phyloP scores from a whole-genome alignment of 2,113 vertebrate species.

The Fulmarus glacialis region DNA sequence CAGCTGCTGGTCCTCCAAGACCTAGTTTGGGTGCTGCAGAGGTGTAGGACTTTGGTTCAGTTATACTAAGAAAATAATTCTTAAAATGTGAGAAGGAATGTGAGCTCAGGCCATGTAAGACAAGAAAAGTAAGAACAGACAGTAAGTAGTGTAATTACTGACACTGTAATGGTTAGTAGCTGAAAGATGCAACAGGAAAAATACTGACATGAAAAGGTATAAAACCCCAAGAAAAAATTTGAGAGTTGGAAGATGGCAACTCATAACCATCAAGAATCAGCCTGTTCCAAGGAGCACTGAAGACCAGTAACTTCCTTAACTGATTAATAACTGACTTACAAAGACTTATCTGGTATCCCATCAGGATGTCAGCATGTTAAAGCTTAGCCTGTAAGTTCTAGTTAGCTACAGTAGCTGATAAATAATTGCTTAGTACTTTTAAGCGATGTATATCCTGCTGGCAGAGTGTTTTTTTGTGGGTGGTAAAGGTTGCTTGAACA shows the following conservation, averaged over 20 bases:
- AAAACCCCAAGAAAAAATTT: neutral
- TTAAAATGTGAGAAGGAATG: neutral
- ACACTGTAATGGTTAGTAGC: neutral
- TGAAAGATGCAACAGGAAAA: neutral
- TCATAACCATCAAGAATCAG: neutral
- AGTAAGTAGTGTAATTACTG: neutral
- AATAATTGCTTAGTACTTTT: neutral
- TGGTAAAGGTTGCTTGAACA: neutral
- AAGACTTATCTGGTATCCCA: neutral
- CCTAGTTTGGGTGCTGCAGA: neutral
- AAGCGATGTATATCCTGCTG: neutral
- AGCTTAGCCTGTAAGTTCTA: neutral
- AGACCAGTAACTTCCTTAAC: neutral
- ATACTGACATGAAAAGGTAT: neutral
- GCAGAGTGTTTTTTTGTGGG: neutral
- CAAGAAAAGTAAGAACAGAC: neutral
- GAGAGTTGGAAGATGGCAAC: neutral
- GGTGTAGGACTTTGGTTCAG: neutral
- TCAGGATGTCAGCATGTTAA: neutral
- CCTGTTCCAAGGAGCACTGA: neutral
- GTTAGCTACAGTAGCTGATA: neutral
- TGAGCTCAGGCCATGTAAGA: neutral
- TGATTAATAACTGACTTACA: neutral
- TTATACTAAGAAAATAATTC: neutral
- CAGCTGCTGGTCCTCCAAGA: neutral